phyloP scores from a whole-genome alignment of 1,140 invertebrate species.

The Papilio polytes region DNA sequence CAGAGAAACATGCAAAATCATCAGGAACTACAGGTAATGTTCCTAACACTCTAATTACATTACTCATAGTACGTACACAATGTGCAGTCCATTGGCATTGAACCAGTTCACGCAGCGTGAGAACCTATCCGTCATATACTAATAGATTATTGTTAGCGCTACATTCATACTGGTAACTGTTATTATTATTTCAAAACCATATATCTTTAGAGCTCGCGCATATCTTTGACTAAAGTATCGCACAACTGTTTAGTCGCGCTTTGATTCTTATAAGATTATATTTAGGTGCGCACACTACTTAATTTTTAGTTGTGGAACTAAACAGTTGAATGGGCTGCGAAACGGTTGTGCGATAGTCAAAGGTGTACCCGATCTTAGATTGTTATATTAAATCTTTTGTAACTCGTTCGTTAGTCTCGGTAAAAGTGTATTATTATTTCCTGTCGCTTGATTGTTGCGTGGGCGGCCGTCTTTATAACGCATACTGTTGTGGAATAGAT shows the following conservation, averaged over 20 bases:
- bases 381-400: slow-evolving; percentile 48
- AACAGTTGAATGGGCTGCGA: no score
- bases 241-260: no score
- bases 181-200: slow-evolving; percentile 32
- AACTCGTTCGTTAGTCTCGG: slow-evolving; percentile 50
- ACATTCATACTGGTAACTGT: slow-evolving; percentile 24
- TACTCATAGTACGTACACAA: slow-evolving; percentile 43
- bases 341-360: no score
- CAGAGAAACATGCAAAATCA: background rate
- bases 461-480: slow-evolving; percentile 54
- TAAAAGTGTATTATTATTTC: slow-evolving; percentile 60
- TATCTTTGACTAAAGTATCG: no score
- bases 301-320: no score
- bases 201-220: background rate
- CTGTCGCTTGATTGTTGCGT: slow-evolving; percentile 63
- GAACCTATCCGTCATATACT: slow-evolving; percentile 46
- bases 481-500: slow-evolving; percentile 36
- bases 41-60: slow-evolving; percentile 46
- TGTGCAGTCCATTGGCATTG: slow-evolving; percentile 51
- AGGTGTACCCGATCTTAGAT: background rate
- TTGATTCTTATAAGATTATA: no score
- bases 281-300: no score
- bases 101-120: slow-evolving; percentile 58
- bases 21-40: background rate
- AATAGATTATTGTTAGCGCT: slow-evolving; percentile 34